Conservation (phyloP, 2,113 vertebrate species). For the Gasterosteus aculeatus region DNA sequence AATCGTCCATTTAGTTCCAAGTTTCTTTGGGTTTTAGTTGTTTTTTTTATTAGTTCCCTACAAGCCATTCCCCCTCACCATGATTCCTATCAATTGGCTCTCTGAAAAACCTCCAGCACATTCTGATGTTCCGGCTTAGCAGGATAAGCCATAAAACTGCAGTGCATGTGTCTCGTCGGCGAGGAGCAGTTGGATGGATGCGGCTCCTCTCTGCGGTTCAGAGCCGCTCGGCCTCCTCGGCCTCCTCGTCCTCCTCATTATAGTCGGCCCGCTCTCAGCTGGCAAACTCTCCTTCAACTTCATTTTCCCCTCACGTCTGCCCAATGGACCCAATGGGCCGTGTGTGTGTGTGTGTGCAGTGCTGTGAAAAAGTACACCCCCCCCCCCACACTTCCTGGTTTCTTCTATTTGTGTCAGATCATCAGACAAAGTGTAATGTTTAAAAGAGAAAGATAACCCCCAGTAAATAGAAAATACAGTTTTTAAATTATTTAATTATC, state of each 20-base stretch:
- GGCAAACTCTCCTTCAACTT: conserved; percentile 53
- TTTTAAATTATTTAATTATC: no score
- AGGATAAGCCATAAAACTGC: conserved; percentile 70
- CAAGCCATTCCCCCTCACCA: conserved; percentile 55
- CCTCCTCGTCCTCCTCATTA: conserved; percentile 37
- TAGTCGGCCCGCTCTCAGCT: conserved; percentile 56
- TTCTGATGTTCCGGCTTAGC: conserved; percentile 64
- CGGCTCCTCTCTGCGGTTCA: conserved; percentile 50
- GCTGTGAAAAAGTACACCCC: no score
- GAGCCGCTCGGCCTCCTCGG: conserved; percentile 47
- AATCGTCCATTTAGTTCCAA: conserved; percentile 46
- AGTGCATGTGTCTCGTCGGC: conserved; percentile 68
- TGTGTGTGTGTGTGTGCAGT: no score
- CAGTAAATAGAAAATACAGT: no score
- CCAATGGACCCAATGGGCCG: conserved; percentile 48
- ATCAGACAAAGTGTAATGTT: no score
- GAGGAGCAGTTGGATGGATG: conserved; percentile 65
- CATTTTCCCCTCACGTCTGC: conserved; percentile 52
- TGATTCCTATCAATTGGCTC: conserved; percentile 64
- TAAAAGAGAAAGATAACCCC: no score
- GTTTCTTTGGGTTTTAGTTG: conserved; percentile 21
- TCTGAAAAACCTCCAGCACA: conserved; percentile 60
- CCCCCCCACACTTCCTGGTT: no score
- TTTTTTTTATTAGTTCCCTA: conserved; percentile 37
- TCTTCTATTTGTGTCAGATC: no score